A percentile compares a stretch with the other conserved stretches of the same genome.
Evolutionary conservation across 2,888 invertebrate genomes (phyloP).

Genomic region (Leucophora obtusa): DNA sequence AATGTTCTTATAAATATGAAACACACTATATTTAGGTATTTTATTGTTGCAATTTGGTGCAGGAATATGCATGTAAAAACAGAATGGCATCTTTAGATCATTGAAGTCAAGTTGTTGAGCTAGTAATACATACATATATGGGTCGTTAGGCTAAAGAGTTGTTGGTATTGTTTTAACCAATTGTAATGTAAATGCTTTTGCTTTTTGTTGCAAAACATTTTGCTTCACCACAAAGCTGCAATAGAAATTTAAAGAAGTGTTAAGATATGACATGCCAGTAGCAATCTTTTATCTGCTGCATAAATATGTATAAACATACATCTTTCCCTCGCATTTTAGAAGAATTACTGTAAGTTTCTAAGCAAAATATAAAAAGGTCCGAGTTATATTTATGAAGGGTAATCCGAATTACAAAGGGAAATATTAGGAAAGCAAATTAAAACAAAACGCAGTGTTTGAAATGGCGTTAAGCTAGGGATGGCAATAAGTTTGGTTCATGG

Average conservation of each 20-base stretch:
- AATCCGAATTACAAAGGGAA: too few species aligned
- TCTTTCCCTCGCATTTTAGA: too few species aligned
- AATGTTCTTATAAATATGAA: too few species aligned
- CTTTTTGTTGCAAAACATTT: conserved; percentile 42
- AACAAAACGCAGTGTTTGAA: too few species aligned
- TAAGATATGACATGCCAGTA: conserved; percentile 55
- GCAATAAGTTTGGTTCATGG: too few species aligned
- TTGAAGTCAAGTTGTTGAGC: conserved; percentile 26
- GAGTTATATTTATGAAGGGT: too few species aligned
- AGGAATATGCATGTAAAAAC: not conserved
- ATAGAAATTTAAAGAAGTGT: conserved; percentile 59
- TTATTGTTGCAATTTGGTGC: not conserved
- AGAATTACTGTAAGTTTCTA: too few species aligned
- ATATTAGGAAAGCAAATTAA: too few species aligned
- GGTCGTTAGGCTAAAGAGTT: not conserved
- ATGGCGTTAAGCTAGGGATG: too few species aligned
- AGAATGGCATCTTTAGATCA: conserved; percentile 2
- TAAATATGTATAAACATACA: not conserved
- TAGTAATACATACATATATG: conserved; percentile 19
- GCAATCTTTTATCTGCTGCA: conserved; percentile 40
- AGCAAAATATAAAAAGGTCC: too few species aligned
- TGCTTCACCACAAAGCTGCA: conserved; percentile 47
- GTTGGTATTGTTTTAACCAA: conserved; percentile 19
- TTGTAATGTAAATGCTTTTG: conserved; percentile 36
- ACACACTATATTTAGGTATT: not conserved